Conservation (phyloP, 1,140 invertebrate genomes). For the Sinella curviseta region DNA sequence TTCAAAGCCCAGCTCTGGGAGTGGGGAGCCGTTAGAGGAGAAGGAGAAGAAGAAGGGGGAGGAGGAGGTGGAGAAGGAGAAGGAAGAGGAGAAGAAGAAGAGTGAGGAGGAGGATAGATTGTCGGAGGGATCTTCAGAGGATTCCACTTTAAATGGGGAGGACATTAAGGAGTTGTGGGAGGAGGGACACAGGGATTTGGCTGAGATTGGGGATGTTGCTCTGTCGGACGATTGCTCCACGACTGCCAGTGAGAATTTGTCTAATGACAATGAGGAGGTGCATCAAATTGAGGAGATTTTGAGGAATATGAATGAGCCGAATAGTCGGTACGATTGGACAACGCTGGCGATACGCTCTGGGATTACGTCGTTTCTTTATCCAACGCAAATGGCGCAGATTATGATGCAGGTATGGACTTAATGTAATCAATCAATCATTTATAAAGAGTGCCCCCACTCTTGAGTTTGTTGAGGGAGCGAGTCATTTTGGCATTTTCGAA, state of each 20-base stretch:
- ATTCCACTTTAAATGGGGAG: neutral
- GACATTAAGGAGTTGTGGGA: neutral
- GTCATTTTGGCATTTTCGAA: neutral
- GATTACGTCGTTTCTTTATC: neutral
- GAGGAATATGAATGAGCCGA: neutral
- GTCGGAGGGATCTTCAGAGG: neutral
- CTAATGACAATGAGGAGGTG: neutral
- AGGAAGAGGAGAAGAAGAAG: neutral
- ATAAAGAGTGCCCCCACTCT: constrained; percentile 7
- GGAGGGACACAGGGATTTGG: neutral
- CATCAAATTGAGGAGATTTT: neutral
- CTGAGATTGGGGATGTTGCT: neutral
- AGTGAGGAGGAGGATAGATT: neutral
- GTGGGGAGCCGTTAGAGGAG: neutral
- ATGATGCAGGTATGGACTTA: constrained; percentile 34
- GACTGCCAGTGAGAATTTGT: neutral
- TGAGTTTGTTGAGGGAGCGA: neutral
- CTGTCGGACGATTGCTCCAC: neutral
- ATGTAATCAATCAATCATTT: constrained; percentile 13
- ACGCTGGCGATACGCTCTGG: neutral
- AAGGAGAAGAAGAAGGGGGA: neutral
- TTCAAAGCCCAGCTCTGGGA: no score
- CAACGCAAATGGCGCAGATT: constrained; percentile 1
- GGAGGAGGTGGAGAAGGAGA: neutral
- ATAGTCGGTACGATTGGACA: neutral